A percentile compares a stretch with the other conserved stretches of the same genome.
Evolutionary conservation across 2,797 vertebrate genomes (phyloP).

Genomic region (Scolopax rusticola): DNA sequence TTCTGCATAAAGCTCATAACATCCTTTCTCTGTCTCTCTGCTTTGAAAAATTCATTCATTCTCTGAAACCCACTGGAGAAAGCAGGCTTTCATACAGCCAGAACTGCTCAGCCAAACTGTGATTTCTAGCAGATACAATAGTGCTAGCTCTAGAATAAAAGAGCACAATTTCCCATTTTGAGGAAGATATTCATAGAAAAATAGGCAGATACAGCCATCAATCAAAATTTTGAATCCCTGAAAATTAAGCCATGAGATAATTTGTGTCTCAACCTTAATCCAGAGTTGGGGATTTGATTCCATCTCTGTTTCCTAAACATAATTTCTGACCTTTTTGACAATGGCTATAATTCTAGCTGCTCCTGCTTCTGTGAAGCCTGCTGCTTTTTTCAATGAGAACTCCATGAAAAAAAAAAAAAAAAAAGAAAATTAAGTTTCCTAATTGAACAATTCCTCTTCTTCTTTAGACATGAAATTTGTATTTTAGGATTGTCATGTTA

Average conservation of each 20-base stretch:
- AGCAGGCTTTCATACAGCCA: not conserved
- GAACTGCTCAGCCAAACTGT: not conserved
- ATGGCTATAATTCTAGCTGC: not conserved
- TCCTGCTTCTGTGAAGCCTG: not conserved
- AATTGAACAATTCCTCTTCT: not conserved
- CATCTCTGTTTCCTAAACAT: not conserved
- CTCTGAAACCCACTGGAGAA: not conserved
- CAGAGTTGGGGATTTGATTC: not conserved
- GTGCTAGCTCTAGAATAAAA: not conserved
- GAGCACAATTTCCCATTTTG: not conserved
- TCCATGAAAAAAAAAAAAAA: accelerated
- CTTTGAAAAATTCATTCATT: not conserved
- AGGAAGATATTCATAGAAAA: not conserved
- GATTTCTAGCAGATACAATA: not conserved
- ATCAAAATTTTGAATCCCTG: not conserved
- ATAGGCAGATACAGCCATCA: not conserved
- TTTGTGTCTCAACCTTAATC: not conserved
- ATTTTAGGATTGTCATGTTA: not conserved
- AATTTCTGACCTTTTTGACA: not conserved
- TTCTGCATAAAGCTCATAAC: not conserved
- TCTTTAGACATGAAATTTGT: not conserved
- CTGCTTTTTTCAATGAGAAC: not conserved
- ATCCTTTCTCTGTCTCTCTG: not conserved
- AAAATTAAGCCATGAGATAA: not conserved
- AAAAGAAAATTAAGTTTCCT: not conserved